Conservation (phyloP, 1,140 invertebrate genomes). For the Pseudomyrmex dendroicus region DNA sequence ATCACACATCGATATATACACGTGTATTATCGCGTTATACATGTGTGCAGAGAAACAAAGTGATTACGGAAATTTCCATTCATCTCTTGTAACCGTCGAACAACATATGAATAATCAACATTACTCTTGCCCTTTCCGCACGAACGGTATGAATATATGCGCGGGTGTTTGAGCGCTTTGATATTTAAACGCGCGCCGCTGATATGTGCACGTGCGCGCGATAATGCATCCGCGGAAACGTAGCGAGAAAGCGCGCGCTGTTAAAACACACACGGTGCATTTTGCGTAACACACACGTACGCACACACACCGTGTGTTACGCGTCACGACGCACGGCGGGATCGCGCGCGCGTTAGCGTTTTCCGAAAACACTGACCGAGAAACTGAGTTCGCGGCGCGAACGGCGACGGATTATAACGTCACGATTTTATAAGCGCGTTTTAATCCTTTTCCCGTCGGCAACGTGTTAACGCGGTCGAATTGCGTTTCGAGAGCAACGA, state of each 20-base stretch:
- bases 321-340: not conserved
- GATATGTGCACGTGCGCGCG: not conserved
- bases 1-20: too few species aligned
- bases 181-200: not conserved
- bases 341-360: not conserved
- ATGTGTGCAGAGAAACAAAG: too few species aligned
- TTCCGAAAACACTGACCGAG: too few species aligned
- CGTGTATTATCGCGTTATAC: too few species aligned
- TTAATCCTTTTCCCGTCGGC: not conserved
- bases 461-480: not conserved
- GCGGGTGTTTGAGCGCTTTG: not conserved
- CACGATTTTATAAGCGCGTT: not conserved
- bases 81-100: not conserved
- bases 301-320: too few species aligned
- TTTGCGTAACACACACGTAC: not conserved
- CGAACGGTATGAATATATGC: not conserved
- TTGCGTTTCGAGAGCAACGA: not conserved
- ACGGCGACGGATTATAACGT: conserved; percentile 9
- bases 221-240: not conserved
- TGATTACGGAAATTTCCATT: not conserved
- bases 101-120: not conserved
- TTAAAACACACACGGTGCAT: conserved; percentile 32
- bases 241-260: conserved; percentile 3
- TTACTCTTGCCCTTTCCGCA: not conserved
- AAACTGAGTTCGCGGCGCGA: too few species aligned